Evolutionary conservation across 2,113 vertebrate species (phyloP).

Genomic region (Desmodus rotundus): DNA sequence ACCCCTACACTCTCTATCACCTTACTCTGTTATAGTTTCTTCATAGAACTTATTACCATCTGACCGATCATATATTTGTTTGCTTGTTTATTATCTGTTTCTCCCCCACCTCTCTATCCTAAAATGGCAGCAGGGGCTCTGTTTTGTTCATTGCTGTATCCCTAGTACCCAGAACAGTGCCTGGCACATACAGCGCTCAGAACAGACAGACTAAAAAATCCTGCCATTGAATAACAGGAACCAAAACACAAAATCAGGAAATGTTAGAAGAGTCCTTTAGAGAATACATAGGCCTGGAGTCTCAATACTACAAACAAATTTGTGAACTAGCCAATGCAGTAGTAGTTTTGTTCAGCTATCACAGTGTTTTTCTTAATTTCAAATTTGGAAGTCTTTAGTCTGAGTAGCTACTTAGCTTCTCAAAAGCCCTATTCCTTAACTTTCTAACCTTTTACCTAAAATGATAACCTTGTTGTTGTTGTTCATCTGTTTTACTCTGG

Average conservation of each 20-base stretch:
- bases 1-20: not conserved
- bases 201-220: not conserved
- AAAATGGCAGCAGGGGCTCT: not conserved
- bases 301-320: not conserved
- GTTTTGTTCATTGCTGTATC: not conserved
- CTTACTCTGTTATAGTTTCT: not conserved
- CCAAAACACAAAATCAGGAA: not conserved
- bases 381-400: constrained; percentile 8
- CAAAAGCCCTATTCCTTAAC: not conserved
- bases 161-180: not conserved
- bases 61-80: not conserved
- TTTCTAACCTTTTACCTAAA: not conserved
- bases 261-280: not conserved
- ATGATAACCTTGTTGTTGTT: not conserved
- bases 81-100: not conserved
- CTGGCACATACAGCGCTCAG: not conserved
- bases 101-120: not conserved
- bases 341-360: constrained; percentile 1
- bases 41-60: not conserved
- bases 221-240: not conserved
- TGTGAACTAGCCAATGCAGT: not conserved
- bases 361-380: not conserved
- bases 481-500: not conserved
- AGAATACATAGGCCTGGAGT: not conserved
- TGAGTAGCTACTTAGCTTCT: not conserved